Base-by-base conservation (phyloP, 2,888 invertebrate genomes). In the Julus scandinavius region DNA sequence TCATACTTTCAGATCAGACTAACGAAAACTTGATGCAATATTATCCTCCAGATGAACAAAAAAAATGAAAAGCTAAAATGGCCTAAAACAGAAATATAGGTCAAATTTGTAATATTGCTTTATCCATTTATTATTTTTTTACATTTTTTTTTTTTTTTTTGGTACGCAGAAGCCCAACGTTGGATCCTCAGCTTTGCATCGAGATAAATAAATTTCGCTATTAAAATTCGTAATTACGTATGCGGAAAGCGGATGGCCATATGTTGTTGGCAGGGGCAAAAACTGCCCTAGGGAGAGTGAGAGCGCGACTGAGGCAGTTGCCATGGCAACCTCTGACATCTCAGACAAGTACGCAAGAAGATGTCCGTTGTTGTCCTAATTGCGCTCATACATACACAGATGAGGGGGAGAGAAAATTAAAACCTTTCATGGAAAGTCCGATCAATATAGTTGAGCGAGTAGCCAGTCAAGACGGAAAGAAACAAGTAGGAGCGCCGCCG, bases 371-470 rank as follows among this genome's bases (percentile, higher is more conserved):
- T 72, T 72, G 72, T 72, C 72, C 72, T 72, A 72, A 72, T 72
- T 72, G 72, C 72, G 72, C 72, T 72, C 72, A 72, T 72, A 72
- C 72, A 72, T 72, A 29, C 72, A 72, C 72, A 72, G 72, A 72
- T 72, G 72, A 72, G 72, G 72, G 29, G 72, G 72, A 85, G 85
- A 85, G 41, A 85, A 41, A 85, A 85, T 85, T 85, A 85, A 85
- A 85, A 85, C 85, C 85, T 49, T 85, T 85, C 85, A 85, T 85
- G 85, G 49, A 41, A 85, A 49, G 41, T 85, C 85, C 85, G 85
- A 85, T 85, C 85, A 85, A 85, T 85, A 85, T 29, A 13, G 72
- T 2, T 29, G 29, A 72, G 72, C 29, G 72, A 72, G 72, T 72
- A 72, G 72, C 72, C 72, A 72, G 72, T 72, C 29, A 72, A 72